Base-by-base conservation (phyloP, 2,888 invertebrate species). In the Eupithecia dodoneata region DNA sequence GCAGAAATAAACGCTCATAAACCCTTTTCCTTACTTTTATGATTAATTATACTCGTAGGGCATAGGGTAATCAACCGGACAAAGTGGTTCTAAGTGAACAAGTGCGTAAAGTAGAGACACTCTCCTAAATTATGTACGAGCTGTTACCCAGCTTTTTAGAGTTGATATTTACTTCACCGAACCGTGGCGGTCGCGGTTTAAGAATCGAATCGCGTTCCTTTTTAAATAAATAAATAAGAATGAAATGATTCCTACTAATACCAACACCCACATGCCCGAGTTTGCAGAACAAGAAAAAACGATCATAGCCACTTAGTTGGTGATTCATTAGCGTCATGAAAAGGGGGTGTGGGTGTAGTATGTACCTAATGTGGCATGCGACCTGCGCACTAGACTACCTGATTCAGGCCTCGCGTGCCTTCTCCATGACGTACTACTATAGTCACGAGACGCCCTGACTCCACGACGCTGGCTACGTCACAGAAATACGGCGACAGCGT, bases 331-430 rank as follows among this genome's bases (percentile, higher is more conserved):
- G 30, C 67, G 45, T 69, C 45, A 69, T n/a, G n/a, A 45, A 45
- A 69, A 44, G 67, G 45, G 67, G 7, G 67, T 69, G 67, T 69
- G 67, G 67, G 67, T 69, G n/a, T 67, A 10, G 18, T 10, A 10
- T 44, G 67, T 42, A 59, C 59, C 59, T 59, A 10, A 59, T 30
- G 18, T 59, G 85, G 81, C 82, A 77, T 81, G 55, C 76, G 81
- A 83, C 83, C 82, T 79, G 77, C 74, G 80, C 55, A 52, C 52
- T n/a, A 67, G 30, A 30, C 55, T 83, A 80, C 76, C 81, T 84
- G 83, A 83, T 84, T 85, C 84, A 83, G 80, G 73, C 74, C 81
- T 87, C 86, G 87, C 87, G 87, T 87, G 74, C 7, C 30, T 12
- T 65, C 72, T 65, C 15, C 63, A 47, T 63, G 72, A 55, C 47